Percentiles rank a stretch among this genome's conserved stretches.
These are phyloP conservation scores for Aramus guarauna DNA, from an alignment of 2,113 vertebrate species.

Conservation along the genomic window DNA sequence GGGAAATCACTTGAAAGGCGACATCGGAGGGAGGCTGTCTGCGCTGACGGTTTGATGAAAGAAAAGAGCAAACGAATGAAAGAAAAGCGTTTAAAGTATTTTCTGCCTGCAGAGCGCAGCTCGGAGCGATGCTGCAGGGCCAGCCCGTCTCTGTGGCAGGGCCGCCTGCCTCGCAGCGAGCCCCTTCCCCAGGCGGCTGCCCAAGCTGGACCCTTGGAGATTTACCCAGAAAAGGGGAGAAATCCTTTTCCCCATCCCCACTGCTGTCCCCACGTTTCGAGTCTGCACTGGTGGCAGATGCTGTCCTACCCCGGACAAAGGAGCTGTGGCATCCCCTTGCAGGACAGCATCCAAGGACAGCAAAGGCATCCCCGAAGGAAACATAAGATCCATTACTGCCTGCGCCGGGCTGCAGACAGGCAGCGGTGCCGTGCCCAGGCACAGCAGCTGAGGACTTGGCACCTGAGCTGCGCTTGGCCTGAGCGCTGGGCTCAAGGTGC, in stretches of 20 bases:
- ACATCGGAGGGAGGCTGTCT: neutral
- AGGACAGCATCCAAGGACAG: neutral
- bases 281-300: neutral
- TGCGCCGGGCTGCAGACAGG: neutral
- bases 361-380: neutral
- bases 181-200: neutral
- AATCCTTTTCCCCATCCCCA: neutral
- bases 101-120: neutral
- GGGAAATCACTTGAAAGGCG: conserved; percentile 43
- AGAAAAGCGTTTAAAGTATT: neutral
- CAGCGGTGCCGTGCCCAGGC: neutral
- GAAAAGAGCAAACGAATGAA: neutral
- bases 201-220: neutral
- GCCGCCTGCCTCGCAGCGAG: neutral
- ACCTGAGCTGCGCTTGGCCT: neutral
- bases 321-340: neutral
- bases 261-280: neutral
- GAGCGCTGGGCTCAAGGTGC: rapidly evolving
- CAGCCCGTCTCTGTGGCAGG: neutral
- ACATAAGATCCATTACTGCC: neutral
- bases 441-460: conserved; percentile 31
- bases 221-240: neutral
- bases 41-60: neutral
- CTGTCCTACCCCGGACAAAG: neutral
- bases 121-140: neutral